A percentile compares a stretch with the other conserved stretches of the same genome.
Evolutionary conservation across 2,113 vertebrate genomes (phyloP).

Genomic region (Sisor rabdophorus): DNA sequence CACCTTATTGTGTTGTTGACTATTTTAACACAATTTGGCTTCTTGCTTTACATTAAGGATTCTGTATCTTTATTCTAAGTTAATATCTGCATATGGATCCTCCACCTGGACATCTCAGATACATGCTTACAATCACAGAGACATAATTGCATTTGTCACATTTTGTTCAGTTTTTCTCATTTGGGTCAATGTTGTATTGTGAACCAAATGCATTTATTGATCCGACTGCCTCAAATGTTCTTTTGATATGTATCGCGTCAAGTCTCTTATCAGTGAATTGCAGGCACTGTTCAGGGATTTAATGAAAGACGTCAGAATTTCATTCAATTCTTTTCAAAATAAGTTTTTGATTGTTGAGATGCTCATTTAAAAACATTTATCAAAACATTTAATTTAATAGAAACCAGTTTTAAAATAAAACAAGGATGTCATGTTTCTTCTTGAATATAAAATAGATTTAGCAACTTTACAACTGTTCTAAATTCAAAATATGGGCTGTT

Average conservation of each 20-base stretch:
- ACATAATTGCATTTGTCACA: background rate
- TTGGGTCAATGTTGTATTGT: conserved; percentile 1
- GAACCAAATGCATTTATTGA: conserved; percentile 16
- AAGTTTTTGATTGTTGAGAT: too few relatives aligned
- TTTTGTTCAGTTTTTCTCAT: conserved; percentile 3
- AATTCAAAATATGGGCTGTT: too few relatives aligned
- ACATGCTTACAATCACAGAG: background rate
- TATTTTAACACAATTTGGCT: too few relatives aligned
- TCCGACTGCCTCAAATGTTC: conserved; percentile 18
- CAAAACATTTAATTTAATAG: conserved; percentile 11
- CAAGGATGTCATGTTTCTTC: background rate
- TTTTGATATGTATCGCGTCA: conserved; percentile 33
- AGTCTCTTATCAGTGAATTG: conserved; percentile 33
- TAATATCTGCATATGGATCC: too few relatives aligned
- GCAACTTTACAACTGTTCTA: too few relatives aligned
- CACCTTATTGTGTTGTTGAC: too few relatives aligned
- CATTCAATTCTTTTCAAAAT: too few relatives aligned
- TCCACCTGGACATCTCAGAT: too few relatives aligned
- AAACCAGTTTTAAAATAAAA: background rate
- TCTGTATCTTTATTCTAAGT: too few relatives aligned
- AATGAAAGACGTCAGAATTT: too few relatives aligned
- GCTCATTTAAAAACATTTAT: background rate
- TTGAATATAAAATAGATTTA: background rate
- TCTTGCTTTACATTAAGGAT: too few relatives aligned
- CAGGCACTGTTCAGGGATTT: conserved; percentile 24